phyloP scores from a whole-genome alignment of 1,140 invertebrate species.

The Drosophila elegans region DNA sequence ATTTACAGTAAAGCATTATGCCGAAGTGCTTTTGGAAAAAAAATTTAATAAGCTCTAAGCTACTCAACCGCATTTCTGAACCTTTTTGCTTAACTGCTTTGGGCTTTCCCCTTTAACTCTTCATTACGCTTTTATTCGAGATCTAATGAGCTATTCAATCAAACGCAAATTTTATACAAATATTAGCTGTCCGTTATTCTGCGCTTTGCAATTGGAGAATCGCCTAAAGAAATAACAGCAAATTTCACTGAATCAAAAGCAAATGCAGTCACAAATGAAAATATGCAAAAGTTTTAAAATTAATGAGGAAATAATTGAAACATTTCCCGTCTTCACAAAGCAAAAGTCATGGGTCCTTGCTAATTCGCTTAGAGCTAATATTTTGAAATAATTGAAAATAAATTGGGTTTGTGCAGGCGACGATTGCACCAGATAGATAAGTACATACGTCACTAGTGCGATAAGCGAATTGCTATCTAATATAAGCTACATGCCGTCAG shows the following conservation, averaged over 20 bases:
- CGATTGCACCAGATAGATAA: slow-evolving; percentile 7
- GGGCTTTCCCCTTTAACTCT: slow-evolving; percentile 14
- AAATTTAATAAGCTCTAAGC: not conserved
- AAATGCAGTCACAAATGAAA: slow-evolving; percentile 6
- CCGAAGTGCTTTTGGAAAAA: not conserved
- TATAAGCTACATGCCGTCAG: slow-evolving; percentile 13
- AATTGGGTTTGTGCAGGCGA: slow-evolving; percentile 15
- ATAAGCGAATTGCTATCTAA: slow-evolving; percentile 18
- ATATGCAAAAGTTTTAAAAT: slow-evolving; percentile 14
- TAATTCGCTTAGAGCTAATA: slow-evolving; percentile 10
- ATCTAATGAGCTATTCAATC: slow-evolving; percentile 39
- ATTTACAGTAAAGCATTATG: no score
- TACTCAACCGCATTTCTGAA: not conserved
- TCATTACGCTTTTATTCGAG: slow-evolving; percentile 3
- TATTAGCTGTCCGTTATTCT: slow-evolving; percentile 32
- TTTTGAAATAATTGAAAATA: slow-evolving; percentile 24
- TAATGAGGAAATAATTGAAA: slow-evolving; percentile 35
- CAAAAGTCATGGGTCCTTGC: slow-evolving; percentile 4
- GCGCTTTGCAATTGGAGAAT: not conserved
- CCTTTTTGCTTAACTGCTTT: not conserved
- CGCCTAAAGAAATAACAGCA: slow-evolving; percentile 13
- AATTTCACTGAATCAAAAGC: slow-evolving; percentile 14
- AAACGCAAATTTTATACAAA: slow-evolving; percentile 29
- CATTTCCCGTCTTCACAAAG: not conserved
- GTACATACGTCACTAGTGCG: slow-evolving; percentile 29